Evolutionary conservation across 2,113 vertebrate genomes (phyloP), one percentile per base, ranked within the genome.

Genomic region (Accipiter virgatus): DNA sequence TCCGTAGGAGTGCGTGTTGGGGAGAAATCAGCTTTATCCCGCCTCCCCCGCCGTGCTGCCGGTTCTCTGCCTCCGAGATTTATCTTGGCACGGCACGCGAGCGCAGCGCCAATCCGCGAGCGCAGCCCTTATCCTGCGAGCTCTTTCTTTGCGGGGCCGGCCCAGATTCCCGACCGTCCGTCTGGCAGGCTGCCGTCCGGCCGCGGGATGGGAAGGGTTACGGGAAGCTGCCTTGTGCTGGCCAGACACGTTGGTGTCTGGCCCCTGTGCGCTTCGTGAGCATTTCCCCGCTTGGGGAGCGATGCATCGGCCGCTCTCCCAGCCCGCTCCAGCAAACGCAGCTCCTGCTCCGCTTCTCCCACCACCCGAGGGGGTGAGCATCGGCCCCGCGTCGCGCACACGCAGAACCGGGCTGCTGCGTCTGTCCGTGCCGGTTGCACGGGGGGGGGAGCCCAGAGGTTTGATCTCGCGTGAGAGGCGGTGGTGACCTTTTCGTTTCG

Each of bases 341-440:
- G 43, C 36, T 43, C 9, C 21, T 52, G 65, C 73, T 79, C 65
- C 3, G 16, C 7, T 61, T 38, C 52, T 16, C 20, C 42, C 52
- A 2, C 20, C 18, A 8, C 63, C 13, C 11, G 19, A 20, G 56
- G 26, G 16, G 58, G 21, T 1, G 59, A 47, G 31, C n/a, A 2
- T 34, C 4, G 2, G 26, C 27, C 31, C 42, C 48, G 1, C 18
- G 5, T 17, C 38, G 3, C 20, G 0, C 43, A 0, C 25, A 8
- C 2, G 48, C 48, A 7, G 53, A 43, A 32, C 79, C 42, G 7
- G 55, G 62, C 43, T 59, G 68, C 31, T 13, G 17, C 2, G 20
- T 17, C 52, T 22, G 40, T 16, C 65, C 18, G 2, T 32, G 23
- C 53, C 4, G 7, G 8, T 9, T 6, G 12, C 50, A 3, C 4